A percentile compares a stretch with the other conserved stretches of the same genome.
Evolutionary conservation across 2,113 vertebrate genomes (phyloP).

Genomic region (Acinonyx jubatus): DNA sequence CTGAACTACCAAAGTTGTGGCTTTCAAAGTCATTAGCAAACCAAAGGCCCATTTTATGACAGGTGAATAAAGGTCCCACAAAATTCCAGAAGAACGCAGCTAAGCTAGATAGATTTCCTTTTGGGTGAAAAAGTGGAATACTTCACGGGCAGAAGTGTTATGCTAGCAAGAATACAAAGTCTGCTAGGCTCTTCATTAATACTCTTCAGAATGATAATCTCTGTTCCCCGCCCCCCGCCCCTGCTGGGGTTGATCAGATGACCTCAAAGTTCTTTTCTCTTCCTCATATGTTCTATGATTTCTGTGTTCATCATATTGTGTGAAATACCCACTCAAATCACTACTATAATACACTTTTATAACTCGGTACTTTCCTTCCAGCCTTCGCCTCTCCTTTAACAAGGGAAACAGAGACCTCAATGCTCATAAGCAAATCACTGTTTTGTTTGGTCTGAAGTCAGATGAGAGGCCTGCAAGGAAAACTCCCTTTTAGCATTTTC

Average conservation of each 20-base stretch:
- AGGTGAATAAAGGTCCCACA: background rate
- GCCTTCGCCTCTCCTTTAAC: constrained; percentile 46
- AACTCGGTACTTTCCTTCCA: background rate
- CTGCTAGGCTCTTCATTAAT: background rate
- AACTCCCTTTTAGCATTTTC: constrained; percentile 74
- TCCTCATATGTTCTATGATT: rapidly evolving
- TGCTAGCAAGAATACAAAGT: background rate
- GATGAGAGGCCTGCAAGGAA: constrained; percentile 74
- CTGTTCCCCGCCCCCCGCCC: too few species aligned
- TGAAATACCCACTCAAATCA: background rate
- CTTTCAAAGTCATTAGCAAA: background rate
- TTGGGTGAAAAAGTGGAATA: background rate
- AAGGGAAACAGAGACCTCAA: constrained; percentile 45
- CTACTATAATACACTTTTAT: background rate
- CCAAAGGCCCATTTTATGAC: background rate
- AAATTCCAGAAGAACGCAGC: background rate
- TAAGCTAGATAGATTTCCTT: background rate
- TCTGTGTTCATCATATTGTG: background rate
- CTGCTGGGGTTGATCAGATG: background rate
- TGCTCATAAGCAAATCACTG: constrained; percentile 52
- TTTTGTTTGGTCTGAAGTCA: constrained; percentile 70
- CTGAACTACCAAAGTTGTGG: background rate
- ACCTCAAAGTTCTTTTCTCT: background rate
- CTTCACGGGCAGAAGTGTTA: background rate
- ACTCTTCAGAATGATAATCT: background rate